Percentiles rank a stretch among this genome's conserved stretches.
Evolutionary conservation across 2,888 invertebrate genomes (phyloP).

Genomic region (Drosophila yooni): DNA sequence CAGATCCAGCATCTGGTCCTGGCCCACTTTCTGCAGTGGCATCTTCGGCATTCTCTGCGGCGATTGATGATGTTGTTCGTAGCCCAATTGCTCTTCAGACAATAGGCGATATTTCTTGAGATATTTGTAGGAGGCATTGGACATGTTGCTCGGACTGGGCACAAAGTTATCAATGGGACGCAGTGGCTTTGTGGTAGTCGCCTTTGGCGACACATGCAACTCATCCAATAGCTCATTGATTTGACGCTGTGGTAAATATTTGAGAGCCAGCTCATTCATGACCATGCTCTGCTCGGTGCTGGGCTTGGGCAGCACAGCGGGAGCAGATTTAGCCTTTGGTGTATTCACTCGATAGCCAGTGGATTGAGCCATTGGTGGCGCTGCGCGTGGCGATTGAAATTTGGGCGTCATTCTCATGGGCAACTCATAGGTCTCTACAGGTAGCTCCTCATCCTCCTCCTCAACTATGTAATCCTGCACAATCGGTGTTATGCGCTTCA

Average conservation of each 20-base stretch:
- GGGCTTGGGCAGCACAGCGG: slow-evolving; percentile 55
- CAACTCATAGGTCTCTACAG: slow-evolving; percentile 16
- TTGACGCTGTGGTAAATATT: slow-evolving; percentile 82
- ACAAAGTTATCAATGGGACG: slow-evolving; percentile 72
- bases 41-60: slow-evolving; percentile 39
- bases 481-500: slow-evolving; percentile 55
- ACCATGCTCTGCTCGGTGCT: slow-evolving; percentile 82
- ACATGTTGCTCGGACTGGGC: slow-evolving; percentile 77
- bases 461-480: slow-evolving; percentile 57
- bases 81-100: slow-evolving; percentile 71
- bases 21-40: slow-evolving; percentile 33
- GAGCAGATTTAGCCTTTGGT: slow-evolving; percentile 48
- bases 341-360: slow-evolving; percentile 74
- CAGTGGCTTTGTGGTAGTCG: slow-evolving; percentile 45
- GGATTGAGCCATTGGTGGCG: slow-evolving; percentile 75
- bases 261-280: slow-evolving; percentile 83
- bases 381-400: slow-evolving; percentile 59
- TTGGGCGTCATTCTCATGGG: slow-evolving; percentile 30
- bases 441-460: slow-evolving; percentile 56
- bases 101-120: slow-evolving; percentile 82
- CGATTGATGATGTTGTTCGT: slow-evolving; percentile 24
- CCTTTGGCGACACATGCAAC: slow-evolving; percentile 54
- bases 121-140: slow-evolving; percentile 83
- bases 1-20: slow-evolving; percentile 75
- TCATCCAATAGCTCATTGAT: slow-evolving; percentile 80